phyloP scores from a whole-genome alignment of 2,113 vertebrate species.

The Galemys pyrenaicus region DNA sequence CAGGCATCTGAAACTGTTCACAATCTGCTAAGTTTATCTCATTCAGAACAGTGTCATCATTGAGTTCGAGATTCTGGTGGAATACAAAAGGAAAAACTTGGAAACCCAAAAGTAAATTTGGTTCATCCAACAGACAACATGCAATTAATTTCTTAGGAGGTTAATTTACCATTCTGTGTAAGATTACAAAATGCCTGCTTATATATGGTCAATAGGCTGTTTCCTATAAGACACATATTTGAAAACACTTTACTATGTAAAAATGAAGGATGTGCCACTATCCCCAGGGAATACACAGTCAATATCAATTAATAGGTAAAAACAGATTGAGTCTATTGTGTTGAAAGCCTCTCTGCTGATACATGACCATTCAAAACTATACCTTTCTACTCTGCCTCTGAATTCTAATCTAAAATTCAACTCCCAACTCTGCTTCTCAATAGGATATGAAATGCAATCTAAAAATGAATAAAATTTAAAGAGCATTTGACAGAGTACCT shows the following conservation, averaged over 20 bases:
- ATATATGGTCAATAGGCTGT: not conserved
- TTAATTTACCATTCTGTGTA: not conserved
- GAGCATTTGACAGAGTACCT: not conserved
- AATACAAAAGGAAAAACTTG: constrained; percentile 58
- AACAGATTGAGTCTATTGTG: not conserved
- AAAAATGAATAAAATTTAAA: constrained; percentile 35
- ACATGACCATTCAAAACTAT: not conserved
- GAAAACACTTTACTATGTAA: not conserved
- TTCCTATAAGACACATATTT: not conserved
- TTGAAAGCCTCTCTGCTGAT: not conserved
- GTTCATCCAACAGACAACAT: not conserved
- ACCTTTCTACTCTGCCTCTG: not conserved
- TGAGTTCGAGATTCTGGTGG: constrained; percentile 91
- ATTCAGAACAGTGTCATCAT: constrained; percentile 94
- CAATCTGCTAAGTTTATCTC: constrained; percentile 91
- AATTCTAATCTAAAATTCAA: not conserved
- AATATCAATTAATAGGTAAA: not conserved
- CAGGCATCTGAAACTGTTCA: constrained; percentile 89
- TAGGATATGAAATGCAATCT: not conserved
- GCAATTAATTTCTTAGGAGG: not conserved
- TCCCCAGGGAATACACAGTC: not conserved
- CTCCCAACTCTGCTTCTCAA: not conserved
- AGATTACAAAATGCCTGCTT: not conserved
- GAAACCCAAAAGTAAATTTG: constrained; percentile 36
- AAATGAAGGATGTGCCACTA: not conserved